Evolutionary conservation across 2,797 vertebrate genomes (phyloP).

Genomic region (Anguilla anguilla): DNA sequence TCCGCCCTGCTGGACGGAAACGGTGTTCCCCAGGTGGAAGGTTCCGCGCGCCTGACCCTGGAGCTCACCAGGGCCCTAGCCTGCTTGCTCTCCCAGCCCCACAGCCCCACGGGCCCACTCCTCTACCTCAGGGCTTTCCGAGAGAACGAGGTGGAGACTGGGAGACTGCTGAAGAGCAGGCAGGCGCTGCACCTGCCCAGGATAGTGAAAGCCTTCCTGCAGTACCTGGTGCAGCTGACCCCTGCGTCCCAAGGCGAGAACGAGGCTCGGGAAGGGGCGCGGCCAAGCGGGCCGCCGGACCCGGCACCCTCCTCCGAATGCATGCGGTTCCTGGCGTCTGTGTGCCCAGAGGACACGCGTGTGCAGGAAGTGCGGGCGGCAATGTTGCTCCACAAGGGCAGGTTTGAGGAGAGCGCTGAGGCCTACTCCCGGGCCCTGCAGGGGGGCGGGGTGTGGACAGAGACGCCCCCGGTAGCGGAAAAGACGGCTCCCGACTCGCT

Average conservation of each 20-base stretch:
- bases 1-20: constrained; percentile 69
- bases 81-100: constrained; percentile 69
- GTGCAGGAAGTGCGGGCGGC: constrained; percentile 68
- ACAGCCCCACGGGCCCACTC: constrained; percentile 58
- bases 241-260: constrained; percentile 39
- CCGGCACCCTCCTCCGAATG: constrained; percentile 49
- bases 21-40: constrained; percentile 34
- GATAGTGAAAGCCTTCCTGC: constrained; percentile 70
- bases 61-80: constrained; percentile 83
- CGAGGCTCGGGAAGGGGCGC: background rate
- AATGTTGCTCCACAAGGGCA: constrained; percentile 67
- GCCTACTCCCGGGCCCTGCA: constrained; percentile 69
- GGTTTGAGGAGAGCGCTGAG: constrained; percentile 74
- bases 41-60: constrained; percentile 61
- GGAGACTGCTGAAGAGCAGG: constrained; percentile 67
- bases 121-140: constrained; percentile 82
- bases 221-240: constrained; percentile 49
- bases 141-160: constrained; percentile 59
- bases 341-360: constrained; percentile 66
- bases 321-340: constrained; percentile 69
- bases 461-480: constrained; percentile 16
- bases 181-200: constrained; percentile 77
- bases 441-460: constrained; percentile 34
- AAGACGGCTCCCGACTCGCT: background rate
- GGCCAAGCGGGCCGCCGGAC: constrained; percentile 36